A percentile compares a stretch with the other conserved stretches of the same genome.
These are phyloP conservation scores for Stenolophus ochropezus DNA, from an alignment of 2,888 invertebrate species.

Conservation along the genomic window DNA sequence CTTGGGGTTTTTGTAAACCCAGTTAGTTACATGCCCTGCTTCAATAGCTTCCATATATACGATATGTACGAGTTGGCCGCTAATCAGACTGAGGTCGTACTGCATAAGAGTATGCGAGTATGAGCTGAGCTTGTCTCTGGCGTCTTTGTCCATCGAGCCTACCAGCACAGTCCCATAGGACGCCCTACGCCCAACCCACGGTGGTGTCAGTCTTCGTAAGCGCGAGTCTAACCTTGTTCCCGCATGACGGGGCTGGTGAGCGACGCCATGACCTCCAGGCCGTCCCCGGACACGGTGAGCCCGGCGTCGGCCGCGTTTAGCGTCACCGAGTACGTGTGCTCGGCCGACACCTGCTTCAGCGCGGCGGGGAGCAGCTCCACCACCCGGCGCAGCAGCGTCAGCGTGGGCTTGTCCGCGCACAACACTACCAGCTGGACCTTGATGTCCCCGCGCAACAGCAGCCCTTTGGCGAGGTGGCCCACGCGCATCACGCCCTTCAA, in stretches of 20 bases:
- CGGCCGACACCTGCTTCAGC: constrained; percentile 82
- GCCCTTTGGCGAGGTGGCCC: constrained; percentile 91
- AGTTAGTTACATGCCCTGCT: too few species aligned
- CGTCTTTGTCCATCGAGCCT: neutral
- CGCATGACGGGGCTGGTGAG: constrained; percentile 95
- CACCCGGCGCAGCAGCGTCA: constrained; percentile 89
- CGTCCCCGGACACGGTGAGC: constrained; percentile 86
- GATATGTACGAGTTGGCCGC: too few species aligned
- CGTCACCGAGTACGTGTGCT: constrained; percentile 88
- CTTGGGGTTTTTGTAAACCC: too few species aligned
- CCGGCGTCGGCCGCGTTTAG: constrained; percentile 90
- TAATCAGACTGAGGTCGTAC: too few species aligned
- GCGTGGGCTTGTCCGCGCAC: constrained; percentile 95
- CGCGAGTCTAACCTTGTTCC: constrained; percentile 79
- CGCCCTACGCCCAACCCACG: too few species aligned
- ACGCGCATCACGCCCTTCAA: constrained; percentile 98
- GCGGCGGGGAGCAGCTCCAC: constrained; percentile 89
- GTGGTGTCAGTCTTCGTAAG: constrained; percentile 53
- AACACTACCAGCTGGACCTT: constrained; percentile 94
- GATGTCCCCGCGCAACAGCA: constrained; percentile 92
- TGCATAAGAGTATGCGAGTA: too few species aligned
- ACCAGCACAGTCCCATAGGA: neutral
- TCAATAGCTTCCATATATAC: too few species aligned
- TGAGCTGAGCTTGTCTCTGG: neutral
- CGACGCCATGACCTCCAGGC: constrained; percentile 88